Conservation (phyloP, 1,140 invertebrate genomes). For the Leptoteleia sp. region DNA sequence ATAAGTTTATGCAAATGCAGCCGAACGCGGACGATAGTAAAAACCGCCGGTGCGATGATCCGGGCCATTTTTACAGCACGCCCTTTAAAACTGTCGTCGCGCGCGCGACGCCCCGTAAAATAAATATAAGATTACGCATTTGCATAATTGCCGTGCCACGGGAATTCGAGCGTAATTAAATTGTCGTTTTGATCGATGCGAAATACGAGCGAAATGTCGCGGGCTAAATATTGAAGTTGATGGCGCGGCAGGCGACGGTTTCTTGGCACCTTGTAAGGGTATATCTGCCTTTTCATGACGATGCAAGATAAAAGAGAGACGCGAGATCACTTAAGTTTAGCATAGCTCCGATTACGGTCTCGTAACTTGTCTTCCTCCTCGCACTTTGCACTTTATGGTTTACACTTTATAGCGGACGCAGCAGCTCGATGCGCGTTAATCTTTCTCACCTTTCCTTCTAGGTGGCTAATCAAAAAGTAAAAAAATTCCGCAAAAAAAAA, state of each 20-base stretch:
- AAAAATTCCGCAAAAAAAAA: no score
- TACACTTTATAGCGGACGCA: conserved; percentile 62
- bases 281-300: conserved; percentile 59
- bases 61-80: conserved; percentile 11
- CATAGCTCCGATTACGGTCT: conserved; percentile 67
- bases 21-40: conserved; percentile 23
- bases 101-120: conserved; percentile 25
- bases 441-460: conserved; percentile 62
- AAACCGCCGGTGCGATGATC: conserved; percentile 9
- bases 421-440: conserved; percentile 60
- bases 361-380: conserved; percentile 64
- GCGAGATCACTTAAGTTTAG: conserved; percentile 67
- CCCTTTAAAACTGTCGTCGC: conserved; percentile 23
- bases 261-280: conserved; percentile 47
- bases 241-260: conserved; percentile 33
- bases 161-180: conserved; percentile 52
- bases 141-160: conserved; percentile 43
- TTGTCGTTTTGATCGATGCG: conserved; percentile 59
- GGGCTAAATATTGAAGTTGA: conserved; percentile 50
- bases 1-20: conserved; percentile 52
- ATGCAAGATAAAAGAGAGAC: conserved; percentile 62
- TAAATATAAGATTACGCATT: conserved; percentile 50
- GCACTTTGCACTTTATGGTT: conserved; percentile 66
- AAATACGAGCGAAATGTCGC: conserved; percentile 46
- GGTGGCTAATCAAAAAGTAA: conserved; percentile 43